These are phyloP conservation scores for Epinephelus malabaricus DNA, from an alignment of 2,797 vertebrate genomes.

Conservation along the genomic window DNA sequence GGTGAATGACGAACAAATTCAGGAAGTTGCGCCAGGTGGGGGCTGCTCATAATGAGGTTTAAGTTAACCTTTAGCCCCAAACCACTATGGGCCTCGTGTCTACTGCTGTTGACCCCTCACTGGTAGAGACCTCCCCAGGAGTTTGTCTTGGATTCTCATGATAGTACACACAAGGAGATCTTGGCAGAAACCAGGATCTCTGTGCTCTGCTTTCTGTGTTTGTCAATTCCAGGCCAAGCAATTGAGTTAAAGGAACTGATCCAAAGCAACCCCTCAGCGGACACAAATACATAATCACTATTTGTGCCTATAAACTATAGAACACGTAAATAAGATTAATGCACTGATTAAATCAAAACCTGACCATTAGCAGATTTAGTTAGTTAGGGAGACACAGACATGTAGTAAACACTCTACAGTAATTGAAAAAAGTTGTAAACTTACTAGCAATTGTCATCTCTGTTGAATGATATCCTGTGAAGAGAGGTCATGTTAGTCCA, in stretches of 20 bases:
- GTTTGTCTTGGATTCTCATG: slow-evolving; percentile 78
- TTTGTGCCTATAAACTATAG: slow-evolving; percentile 26
- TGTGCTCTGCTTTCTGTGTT: slow-evolving; percentile 64
- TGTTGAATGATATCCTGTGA: slow-evolving; percentile 51
- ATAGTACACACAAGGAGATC: slow-evolving; percentile 65
- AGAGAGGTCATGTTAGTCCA: slow-evolving; percentile 23
- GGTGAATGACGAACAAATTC: slow-evolving; percentile 81
- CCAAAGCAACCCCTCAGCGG: slow-evolving; percentile 49
- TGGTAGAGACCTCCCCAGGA: slow-evolving; percentile 78
- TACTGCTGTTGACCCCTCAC: slow-evolving; percentile 74
- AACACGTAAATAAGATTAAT: not conserved
- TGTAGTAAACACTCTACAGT: not conserved
- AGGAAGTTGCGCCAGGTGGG: slow-evolving; percentile 80
- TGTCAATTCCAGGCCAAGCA: slow-evolving; percentile 63
- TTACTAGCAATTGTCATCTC: slow-evolving; percentile 25
- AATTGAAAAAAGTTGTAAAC: slow-evolving; percentile 36
- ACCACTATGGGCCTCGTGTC: slow-evolving; percentile 72
- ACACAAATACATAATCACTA: slow-evolving; percentile 36
- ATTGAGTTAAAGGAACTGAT: slow-evolving; percentile 55
- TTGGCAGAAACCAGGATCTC: slow-evolving; percentile 64
- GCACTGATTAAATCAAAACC: not conserved
- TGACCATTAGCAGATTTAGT: not conserved
- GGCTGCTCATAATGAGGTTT: slow-evolving; percentile 76
- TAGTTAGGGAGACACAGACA: not conserved
- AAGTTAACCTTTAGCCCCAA: slow-evolving; percentile 79